These are phyloP conservation scores for Pheucticus melanocephalus DNA, from an alignment of 2,113 vertebrate species.

Conservation along the genomic window DNA sequence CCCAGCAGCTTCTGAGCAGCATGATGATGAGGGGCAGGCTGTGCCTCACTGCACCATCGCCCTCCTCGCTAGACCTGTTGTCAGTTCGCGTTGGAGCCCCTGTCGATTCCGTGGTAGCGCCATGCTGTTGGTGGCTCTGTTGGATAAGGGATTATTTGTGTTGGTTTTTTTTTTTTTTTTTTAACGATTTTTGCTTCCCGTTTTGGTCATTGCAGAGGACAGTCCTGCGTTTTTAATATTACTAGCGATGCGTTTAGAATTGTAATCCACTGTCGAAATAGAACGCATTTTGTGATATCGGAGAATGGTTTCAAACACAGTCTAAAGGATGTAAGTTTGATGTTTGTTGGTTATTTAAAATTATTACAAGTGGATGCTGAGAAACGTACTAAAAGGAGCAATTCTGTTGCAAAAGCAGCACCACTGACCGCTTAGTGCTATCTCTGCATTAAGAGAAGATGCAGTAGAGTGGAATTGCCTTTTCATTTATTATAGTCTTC, in stretches of 20 bases:
- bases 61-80: slow-evolving; percentile 6
- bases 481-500: slow-evolving; percentile 1
- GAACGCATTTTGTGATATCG: not conserved
- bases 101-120: not conserved
- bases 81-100: not conserved
- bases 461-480: not conserved
- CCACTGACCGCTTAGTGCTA: not conserved
- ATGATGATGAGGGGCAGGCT: slow-evolving; percentile 53
- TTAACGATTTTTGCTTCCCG: not conserved
- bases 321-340: not conserved
- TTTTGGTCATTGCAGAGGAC: not conserved
- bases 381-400: not conserved
- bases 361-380: not conserved
- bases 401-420: not conserved
- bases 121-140: not conserved
- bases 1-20: slow-evolving; percentile 49
- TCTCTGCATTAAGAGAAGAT: not conserved
- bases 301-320: not conserved
- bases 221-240: not conserved
- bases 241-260: not conserved
- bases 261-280: not conserved
- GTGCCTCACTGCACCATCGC: slow-evolving; percentile 36
- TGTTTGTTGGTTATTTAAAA: not conserved
- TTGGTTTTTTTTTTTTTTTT: not conserved
- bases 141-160: not conserved